Base-by-base conservation (phyloP, 2,797 vertebrate genomes). In the Gadopsis marmoratus region DNA sequence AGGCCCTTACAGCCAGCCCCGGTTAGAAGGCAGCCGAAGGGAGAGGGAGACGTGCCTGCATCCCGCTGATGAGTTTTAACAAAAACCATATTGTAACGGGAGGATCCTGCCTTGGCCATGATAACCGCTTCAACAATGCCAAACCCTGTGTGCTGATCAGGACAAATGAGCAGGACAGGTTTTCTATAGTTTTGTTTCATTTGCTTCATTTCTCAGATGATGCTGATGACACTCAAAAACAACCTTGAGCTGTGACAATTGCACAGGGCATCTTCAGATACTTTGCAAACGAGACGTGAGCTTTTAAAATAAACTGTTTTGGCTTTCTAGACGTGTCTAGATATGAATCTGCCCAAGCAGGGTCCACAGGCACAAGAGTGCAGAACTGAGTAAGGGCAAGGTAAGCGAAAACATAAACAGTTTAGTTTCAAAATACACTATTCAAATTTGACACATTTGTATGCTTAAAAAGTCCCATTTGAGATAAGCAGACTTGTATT, bases 241-340 rank as follows among this genome's bases (percentile, higher is more conserved):
- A 91, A 90, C 92, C 85, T 87, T 90, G 87, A 88, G 85, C 76
- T 59, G 62, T 71, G 41, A 66, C 50, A 51, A 74, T 75, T 84
- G 76, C 60, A 65, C 23, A 48, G 35, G 51, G 78, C 37, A 62
- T 72, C 78, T 74, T 33, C 16, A 53, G 70, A 59, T 56, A 59
- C 50, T 81, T 62, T 76, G 47, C n/a, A 82, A 85, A 86, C 76
- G 76, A 79, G 48, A 37, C 10, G 33, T 37, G 60, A 56, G 71
- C 47, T 77, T 83, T 72, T 45, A 81, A 69, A 81, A 80, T 64
- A 67, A 54, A 50, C 37, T 35, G 31, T 63, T 74, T 82, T 66
- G 31, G 16, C 16, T 76, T 71, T 77, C 54, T 29, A 56, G 50
- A 82, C 35, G 50, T 68, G 51, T 60, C 77, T 54, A 26, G 78